phyloP scores from a whole-genome alignment of 2,113 vertebrate species.

The Callipepla californica region DNA sequence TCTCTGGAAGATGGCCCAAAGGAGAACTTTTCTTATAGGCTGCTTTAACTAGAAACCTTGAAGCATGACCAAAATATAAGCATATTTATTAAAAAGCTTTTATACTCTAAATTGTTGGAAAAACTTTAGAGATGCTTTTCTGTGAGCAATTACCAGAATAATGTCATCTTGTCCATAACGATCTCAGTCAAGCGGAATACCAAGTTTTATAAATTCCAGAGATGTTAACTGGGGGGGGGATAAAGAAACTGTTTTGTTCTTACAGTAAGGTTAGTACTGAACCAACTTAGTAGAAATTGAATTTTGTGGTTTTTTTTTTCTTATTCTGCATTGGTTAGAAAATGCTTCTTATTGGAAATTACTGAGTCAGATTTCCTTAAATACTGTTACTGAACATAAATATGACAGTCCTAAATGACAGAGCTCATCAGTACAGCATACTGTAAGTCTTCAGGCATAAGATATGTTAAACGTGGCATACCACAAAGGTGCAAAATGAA shows the following conservation, averaged over 20 bases:
- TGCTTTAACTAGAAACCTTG: not conserved
- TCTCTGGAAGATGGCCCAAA: conserved; percentile 28
- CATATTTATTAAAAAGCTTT: conserved; percentile 21
- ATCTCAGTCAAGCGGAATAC: not conserved
- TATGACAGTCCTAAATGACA: not conserved
- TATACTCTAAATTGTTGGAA: not conserved
- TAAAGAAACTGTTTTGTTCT: not conserved
- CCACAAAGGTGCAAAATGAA: not conserved
- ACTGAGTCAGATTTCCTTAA: not conserved
- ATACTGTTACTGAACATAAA: not conserved
- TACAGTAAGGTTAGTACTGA: not conserved
- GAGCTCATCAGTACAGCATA: not conserved
- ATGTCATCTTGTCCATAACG: not conserved
- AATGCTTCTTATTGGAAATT: not conserved
- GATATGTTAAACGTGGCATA: not conserved
- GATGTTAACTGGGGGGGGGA: not conserved
- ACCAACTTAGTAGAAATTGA: not conserved
- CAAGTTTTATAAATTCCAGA: not conserved
- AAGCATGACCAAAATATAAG: not conserved
- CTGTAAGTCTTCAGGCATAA: not conserved
- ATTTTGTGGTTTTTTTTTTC: not conserved
- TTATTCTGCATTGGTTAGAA: not conserved
- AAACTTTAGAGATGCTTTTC: not conserved
- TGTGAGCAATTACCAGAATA: not conserved
- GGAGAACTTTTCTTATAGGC: not conserved